phyloP scores from a whole-genome alignment of 1,140 invertebrate species.

The Plodia interpunctella region DNA sequence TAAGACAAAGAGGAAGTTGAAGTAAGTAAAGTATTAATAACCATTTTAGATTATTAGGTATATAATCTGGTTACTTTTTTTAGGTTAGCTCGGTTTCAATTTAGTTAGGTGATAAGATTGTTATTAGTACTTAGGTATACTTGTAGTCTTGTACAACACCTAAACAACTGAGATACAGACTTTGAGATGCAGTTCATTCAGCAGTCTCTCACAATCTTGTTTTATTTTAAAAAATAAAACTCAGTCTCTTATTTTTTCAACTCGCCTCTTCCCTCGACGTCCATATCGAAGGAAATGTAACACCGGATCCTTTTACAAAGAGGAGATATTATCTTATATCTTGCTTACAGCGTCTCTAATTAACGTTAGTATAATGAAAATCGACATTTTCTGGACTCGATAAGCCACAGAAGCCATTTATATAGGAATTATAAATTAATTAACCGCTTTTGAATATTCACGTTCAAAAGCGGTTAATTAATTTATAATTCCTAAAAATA shows the following conservation, averaged over 20 bases:
- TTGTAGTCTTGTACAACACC: too few relatives aligned
- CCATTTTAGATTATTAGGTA: too few relatives aligned
- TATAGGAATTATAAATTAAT: not conserved
- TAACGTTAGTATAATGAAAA: conserved; percentile 5
- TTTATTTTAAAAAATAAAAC: not conserved
- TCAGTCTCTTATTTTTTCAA: not conserved
- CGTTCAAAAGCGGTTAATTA: not conserved
- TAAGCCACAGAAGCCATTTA: not conserved
- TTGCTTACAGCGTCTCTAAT: conserved; percentile 1
- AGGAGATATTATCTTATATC: conserved; percentile 1
- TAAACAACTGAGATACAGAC: too few relatives aligned
- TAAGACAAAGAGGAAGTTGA: too few relatives aligned
- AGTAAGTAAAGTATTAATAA: too few relatives aligned
- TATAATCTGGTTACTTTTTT: too few relatives aligned
- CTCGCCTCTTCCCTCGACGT: not conserved
- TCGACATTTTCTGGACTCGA: conserved; percentile 9
- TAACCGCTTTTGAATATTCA: not conserved
- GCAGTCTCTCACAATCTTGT: too few relatives aligned
- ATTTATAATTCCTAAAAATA: too few relatives aligned
- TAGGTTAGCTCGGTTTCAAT: too few relatives aligned
- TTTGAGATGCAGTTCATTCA: too few relatives aligned
- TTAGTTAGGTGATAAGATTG: too few relatives aligned
- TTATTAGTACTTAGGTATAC: too few relatives aligned
- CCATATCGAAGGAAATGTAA: conserved; percentile 1
- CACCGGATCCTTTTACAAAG: conserved; percentile 3